Base-by-base conservation (phyloP, 2,113 vertebrate genomes). In the Nannobrachium achirus region DNA sequence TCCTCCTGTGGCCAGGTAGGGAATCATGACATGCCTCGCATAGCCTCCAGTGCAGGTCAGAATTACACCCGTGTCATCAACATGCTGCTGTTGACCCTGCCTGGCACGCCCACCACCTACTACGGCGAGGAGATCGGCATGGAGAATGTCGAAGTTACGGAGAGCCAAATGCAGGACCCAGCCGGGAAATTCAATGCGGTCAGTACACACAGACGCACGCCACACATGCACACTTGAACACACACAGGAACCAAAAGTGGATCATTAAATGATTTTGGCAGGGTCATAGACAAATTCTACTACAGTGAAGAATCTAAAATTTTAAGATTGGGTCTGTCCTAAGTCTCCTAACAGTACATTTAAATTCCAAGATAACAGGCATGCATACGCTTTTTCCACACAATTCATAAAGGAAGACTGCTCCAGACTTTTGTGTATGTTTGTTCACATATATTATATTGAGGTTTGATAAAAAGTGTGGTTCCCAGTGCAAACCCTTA, bases 81-180 rank as follows among this genome's bases (percentile, higher is more conserved):
- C 77, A 97, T 98, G 97, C 91, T 99, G 49, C 83, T 99, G 76
- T 89, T 99, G 81, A 98, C 96, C 0, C 95, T 99, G 14, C 98
- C 95, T 7, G 98, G 98, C 56, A 99, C 98, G 8, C 92, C 96
- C 9, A 91, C 93, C 62, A 98, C 95, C 49, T 99, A 99, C 78
- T 98, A 99, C 0, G 98, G 98, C 1, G 98, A 99, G 88, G 98
- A 99, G 91, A 95, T 99, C 50, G 98, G 98, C 83, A 99, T 99
- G 98, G 88, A 93, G 81, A 92, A 93, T 69, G 89, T 94, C 52
- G 86, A 90, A 0, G 15, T 91, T 40, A 89, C 91, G 1, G 63
- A 79, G 2, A 67, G 86, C 13, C 80, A 90, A 50, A 84, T 88
- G 8, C 91, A 93, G 66, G 92, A 94, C 68, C 92, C 93, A 51